Percentiles rank a stretch among this genome's conserved stretches.
These are phyloP conservation scores for Seira sanloemensis DNA, from an alignment of 2,888 invertebrate genomes.

Conservation along the genomic window DNA sequence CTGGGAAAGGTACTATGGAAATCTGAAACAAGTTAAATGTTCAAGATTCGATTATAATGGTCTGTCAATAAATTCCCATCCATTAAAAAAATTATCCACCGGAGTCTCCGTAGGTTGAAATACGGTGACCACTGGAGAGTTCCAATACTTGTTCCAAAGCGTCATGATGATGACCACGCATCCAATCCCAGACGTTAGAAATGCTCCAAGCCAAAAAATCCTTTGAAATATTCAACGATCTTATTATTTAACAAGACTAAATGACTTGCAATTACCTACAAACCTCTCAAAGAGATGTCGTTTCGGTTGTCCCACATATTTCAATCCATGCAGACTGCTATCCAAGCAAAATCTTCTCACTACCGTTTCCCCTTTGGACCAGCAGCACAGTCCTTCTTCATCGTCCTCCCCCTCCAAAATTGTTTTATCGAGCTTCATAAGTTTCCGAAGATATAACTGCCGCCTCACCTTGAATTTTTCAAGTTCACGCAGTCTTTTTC, in stretches of 20 bases:
- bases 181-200: conserved; percentile 37
- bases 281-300: conserved; percentile 62
- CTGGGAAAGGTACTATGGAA: conserved; percentile 68
- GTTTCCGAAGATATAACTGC: no score
- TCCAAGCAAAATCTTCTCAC: conserved; percentile 45
- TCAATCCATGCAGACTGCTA: conserved; percentile 61
- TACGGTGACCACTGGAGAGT: conserved; percentile 67
- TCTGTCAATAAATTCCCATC: conserved; percentile 27
- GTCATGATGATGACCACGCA: conserved; percentile 55
- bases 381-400: conserved; percentile 16
- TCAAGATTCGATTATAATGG: no score
- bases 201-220: conserved; percentile 67
- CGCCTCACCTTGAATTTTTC: no score
- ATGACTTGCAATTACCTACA: background rate
- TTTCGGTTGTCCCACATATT: conserved; percentile 60
- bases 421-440: no score
- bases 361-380: conserved; percentile 48
- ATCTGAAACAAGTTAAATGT: background rate
- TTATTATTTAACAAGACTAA: background rate
- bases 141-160: conserved; percentile 65
- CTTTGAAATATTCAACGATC: conserved; percentile 28
- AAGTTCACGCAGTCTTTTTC: no score
- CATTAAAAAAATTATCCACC: conserved; percentile 18
- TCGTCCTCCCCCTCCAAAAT: background rate
- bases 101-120: conserved; percentile 66